phyloP scores from a whole-genome alignment of 2,888 invertebrate species.

The Hemicrepidius hirtus region DNA sequence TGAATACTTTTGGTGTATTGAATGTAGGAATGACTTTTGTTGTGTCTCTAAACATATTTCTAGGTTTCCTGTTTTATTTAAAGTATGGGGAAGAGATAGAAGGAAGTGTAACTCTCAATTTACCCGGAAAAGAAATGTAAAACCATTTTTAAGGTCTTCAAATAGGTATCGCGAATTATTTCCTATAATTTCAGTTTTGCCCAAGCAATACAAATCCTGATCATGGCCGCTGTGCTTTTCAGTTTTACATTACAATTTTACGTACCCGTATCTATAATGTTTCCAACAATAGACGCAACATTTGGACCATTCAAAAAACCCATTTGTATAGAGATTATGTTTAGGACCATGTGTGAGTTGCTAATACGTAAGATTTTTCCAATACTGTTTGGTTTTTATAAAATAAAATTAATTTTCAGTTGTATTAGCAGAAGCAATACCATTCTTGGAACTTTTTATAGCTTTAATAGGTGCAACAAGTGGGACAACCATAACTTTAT shows the following conservation, averaged over 20 bases:
- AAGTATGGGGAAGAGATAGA: conserved; percentile 88
- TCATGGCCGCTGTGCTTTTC: too few species aligned
- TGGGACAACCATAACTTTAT: conserved; percentile 88
- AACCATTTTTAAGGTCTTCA: too few species aligned
- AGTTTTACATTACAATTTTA: too few species aligned
- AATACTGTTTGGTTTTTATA: too few species aligned
- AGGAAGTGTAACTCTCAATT: conserved; percentile 92
- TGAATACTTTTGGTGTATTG: conserved; percentile 87
- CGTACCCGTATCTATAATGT: too few species aligned
- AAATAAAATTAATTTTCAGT: conserved; percentile 77
- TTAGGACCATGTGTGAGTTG: too few species aligned
- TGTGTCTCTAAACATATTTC: conserved; percentile 83
- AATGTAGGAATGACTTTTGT: conserved; percentile 92
- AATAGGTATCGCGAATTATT: too few species aligned
- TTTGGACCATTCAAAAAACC: too few species aligned
- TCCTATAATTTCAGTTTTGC: conserved; percentile 87
- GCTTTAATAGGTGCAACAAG: conserved; percentile 94
- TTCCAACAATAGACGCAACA: too few species aligned
- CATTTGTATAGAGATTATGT: too few species aligned
- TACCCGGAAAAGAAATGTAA: conserved; percentile 72
- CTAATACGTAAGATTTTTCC: too few species aligned
- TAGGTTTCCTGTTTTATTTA: conserved; percentile 92
- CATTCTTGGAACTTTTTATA: conserved; percentile 89
- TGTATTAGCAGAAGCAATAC: conserved; percentile 88
- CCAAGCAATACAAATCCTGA: conserved; percentile 86